Evolutionary conservation across 2,113 vertebrate species (phyloP).

Genomic region (Paralichthys olivaceus): DNA sequence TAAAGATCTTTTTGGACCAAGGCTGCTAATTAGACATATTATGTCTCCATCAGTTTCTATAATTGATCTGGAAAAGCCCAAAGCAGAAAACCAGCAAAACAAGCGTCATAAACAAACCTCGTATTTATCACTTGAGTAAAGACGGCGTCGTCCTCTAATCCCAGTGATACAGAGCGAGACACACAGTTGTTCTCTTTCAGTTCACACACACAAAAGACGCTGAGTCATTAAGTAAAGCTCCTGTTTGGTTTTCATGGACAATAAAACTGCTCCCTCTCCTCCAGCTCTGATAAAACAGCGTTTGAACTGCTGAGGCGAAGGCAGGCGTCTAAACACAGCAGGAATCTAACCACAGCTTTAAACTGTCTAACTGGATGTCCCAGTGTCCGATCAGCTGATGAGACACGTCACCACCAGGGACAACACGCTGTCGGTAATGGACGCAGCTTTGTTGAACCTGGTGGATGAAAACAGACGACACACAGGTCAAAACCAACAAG

Average conservation of each 20-base stretch:
- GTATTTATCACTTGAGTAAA: no score
- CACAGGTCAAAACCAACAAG: no score
- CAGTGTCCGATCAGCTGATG: neutral
- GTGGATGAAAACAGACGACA: no score
- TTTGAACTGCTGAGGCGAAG: neutral
- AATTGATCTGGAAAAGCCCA: neutral
- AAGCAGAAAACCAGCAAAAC: no score
- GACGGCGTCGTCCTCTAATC: no score
- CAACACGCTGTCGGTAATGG: neutral
- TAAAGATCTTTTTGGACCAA: neutral
- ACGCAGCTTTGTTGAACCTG: no score
- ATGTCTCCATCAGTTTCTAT: slow-evolving; percentile 2
- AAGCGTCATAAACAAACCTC: no score
- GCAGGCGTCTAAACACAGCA: neutral
- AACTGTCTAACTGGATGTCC: slow-evolving; percentile 7
- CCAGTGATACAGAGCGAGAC: no score
- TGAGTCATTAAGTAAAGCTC: slow-evolving; percentile 25
- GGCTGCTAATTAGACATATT: neutral
- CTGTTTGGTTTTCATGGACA: slow-evolving; percentile 3
- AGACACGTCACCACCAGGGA: neutral
- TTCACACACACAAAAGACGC: neutral
- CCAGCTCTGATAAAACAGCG: slow-evolving; percentile 16
- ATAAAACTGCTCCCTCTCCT: neutral
- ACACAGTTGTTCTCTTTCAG: no score
- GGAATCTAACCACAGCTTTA: neutral